Base-by-base conservation (phyloP, 2,113 vertebrate genomes). In the Plecturocebus donacophilus region DNA sequence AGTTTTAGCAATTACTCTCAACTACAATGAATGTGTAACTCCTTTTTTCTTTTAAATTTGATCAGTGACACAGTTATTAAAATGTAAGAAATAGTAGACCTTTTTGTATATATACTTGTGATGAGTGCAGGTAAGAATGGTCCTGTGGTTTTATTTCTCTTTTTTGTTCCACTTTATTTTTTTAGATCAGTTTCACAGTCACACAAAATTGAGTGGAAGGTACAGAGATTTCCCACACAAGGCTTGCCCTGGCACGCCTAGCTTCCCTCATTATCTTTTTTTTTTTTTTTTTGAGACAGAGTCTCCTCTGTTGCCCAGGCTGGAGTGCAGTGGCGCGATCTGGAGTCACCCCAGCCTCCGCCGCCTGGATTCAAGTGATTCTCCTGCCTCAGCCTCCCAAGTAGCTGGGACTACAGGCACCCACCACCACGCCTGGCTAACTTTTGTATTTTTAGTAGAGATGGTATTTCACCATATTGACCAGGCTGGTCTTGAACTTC, bases 41-140 rank as follows among this genome's bases (percentile, higher is more conserved):
- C 52, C 52, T 40, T 77, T 91, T 71, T 32, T 73, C 56, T 87
- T 87, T 71, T 58, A 45, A 17, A 25, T 75, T 88, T 68, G 83
- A 68, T 76, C 40, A 47, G 11, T 87, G 70, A 96, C 49, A 90
- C 23, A 30, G n/a, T 66, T 90, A 52, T 47, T 70, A 77, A 75
- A 52, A 68, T 61, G 1, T 32, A 45, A 58, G 83, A 49, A 64
- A 47, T 38, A 40, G 49, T 23, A 42, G 23, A 66, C 16, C 1
- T 25, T 87, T 42, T 35, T 0, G 0, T 3, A 4, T 40, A 2
- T 75, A 20, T n/a, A 64, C 81, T 27, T 64, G 35, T 27, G 49
- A 3, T 56, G 16, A 8, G 20, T 75, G 32, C 9, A 19, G 10
- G 21, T 70, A 30, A 94, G 40, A 23, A 42, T 19, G 38, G 11